Conservation (phyloP, 2,113 vertebrate species). For the Rhinolophus ferrumequinum region DNA sequence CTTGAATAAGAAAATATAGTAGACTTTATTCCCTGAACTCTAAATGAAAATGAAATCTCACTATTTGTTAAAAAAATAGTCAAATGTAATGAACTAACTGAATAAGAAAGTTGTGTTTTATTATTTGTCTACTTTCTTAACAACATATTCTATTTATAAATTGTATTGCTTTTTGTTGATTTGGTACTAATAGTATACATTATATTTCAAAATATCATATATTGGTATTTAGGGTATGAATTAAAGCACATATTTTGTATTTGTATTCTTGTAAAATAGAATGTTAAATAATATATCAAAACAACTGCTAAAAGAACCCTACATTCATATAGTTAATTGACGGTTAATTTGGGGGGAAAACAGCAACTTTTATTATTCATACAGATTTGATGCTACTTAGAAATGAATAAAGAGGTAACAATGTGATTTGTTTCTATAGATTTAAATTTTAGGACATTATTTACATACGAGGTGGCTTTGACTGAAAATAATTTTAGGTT, state of each 20-base stretch:
- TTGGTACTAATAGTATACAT: background rate
- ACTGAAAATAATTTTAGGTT: conserved; percentile 59
- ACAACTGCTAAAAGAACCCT: background rate
- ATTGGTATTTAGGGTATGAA: conserved; percentile 4
- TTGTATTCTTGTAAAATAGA: background rate
- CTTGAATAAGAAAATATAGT: conserved; percentile 42
- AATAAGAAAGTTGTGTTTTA: conserved; percentile 40
- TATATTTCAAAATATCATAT: background rate
- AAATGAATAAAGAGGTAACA: conserved; percentile 13
- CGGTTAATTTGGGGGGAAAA: background rate
- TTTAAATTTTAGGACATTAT: conserved; percentile 34
- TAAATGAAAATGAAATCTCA: conserved; percentile 52
- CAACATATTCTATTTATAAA: background rate
- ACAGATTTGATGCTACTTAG: background rate
- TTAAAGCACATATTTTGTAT: conserved; percentile 19
- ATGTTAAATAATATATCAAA: conserved; percentile 33
- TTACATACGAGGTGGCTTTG: background rate
- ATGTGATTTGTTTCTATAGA: conserved; percentile 31
- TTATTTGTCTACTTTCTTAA: background rate
- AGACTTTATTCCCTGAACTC: conserved; percentile 55
- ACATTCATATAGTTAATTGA: conserved; percentile 56
- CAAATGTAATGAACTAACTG: background rate
- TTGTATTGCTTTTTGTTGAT: background rate
- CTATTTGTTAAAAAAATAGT: background rate
- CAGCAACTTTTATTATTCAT: conserved; percentile 43